Evolutionary conservation across 2,797 vertebrate species (phyloP).

Genomic region (Pygocentrus nattereri): DNA sequence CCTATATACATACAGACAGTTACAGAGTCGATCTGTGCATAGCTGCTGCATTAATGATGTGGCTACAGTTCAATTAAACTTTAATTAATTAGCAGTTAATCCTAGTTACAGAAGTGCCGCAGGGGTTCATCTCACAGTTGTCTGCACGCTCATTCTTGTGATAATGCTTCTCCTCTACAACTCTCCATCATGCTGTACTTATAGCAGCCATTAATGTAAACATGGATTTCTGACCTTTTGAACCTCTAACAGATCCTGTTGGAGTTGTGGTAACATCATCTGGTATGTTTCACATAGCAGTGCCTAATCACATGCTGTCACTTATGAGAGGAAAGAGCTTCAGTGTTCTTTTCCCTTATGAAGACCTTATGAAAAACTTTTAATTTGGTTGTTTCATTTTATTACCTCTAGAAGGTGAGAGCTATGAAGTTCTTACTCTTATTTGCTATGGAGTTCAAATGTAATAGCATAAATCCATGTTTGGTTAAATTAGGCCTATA

Average conservation of each 20-base stretch:
- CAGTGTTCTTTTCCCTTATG: background rate
- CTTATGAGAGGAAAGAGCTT: background rate
- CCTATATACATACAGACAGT: background rate
- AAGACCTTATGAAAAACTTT: too few species aligned
- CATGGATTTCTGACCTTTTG: slow-evolving; percentile 35
- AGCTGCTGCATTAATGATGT: slow-evolving; percentile 1
- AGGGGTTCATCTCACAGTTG: slow-evolving; percentile 24
- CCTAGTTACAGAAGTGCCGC: slow-evolving; percentile 18
- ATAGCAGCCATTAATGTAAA: slow-evolving; percentile 11
- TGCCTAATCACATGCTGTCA: slow-evolving; percentile 15
- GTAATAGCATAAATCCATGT: background rate
- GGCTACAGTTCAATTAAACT: slow-evolving; percentile 24
- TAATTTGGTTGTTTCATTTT: background rate
- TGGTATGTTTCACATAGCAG: slow-evolving; percentile 17
- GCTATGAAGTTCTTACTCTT: too few species aligned
- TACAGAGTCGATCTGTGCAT: background rate
- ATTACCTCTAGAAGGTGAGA: too few species aligned
- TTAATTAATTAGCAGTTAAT: slow-evolving; percentile 37
- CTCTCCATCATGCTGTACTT: background rate
- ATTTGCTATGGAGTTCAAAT: too few species aligned
- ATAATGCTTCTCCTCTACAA: background rate
- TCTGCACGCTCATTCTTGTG: background rate
- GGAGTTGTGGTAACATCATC: background rate
- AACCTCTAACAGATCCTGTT: slow-evolving; percentile 16
- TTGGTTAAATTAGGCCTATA: background rate